Base-by-base conservation (phyloP, 2,888 invertebrate species). In the Agrochola lota region DNA sequence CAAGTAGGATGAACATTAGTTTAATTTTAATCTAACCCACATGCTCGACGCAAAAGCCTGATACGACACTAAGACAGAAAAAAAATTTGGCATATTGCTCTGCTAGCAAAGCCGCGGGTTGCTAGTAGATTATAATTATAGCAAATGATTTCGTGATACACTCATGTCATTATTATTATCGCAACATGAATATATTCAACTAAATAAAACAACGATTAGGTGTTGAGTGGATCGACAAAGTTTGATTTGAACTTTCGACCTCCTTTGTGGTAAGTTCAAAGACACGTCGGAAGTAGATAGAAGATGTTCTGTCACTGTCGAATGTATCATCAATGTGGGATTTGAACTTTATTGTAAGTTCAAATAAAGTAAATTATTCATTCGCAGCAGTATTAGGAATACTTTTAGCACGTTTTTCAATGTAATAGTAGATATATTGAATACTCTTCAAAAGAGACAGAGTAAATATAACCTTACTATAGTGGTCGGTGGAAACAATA, bases 191-290 rank as follows among this genome's bases (percentile, higher is more conserved):
- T 30, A 57, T 57, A 57, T 71, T 30, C 30, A 30, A 15, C 46
- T 57, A n/a, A 46, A 63, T 80, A 20, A 30, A 63, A 52, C 49
- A 17, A 12, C n/a, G n/a, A 63, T 70, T 49, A 80, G 43, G 63
- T 82, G 83, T 83, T 11, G 69, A 83, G 6, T 30, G 20, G 23
- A 49, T 70, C 66, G 55, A 40, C 57, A 57, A 67, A 78, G 49
- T 83, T 77, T 30, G 62, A 67, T 26, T 67, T 83, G 83, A 80
- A 83, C 80, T 80, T 67, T 26, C 46, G 70, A 83, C 83, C 83
- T 80, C 71, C 67, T 80, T 83, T 80, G 68, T 76, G 35, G 68
- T 35, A 30, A 83, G 64, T 80, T 77, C 46, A 80, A 52, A 77
- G 83, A 77, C 69, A 30, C 69, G 55, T 15, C 59, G 55, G 49